Evolutionary conservation across 2,888 invertebrate species (phyloP).

Genomic region (Nineta flava): DNA sequence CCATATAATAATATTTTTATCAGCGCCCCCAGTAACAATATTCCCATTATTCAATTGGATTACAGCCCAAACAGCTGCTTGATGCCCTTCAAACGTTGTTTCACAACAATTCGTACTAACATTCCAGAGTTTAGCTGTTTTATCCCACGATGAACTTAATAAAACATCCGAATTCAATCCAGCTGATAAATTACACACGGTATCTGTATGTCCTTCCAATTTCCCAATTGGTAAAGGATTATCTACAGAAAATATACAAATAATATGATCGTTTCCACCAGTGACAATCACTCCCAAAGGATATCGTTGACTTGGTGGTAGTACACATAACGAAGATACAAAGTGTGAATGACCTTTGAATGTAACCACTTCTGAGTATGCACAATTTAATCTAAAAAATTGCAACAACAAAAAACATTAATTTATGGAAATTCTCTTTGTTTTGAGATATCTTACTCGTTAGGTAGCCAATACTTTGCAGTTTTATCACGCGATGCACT

Average conservation of each 20-base stretch:
- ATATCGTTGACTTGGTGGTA: conserved; percentile 50
- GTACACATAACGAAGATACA: conserved; percentile 63
- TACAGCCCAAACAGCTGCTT: conserved; percentile 76
- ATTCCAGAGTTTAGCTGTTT: conserved; percentile 71
- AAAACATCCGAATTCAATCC: conserved; percentile 37
- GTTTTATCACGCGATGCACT: conserved; percentile 83
- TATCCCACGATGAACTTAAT: conserved; percentile 87
- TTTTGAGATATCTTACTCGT: conserved; percentile 34
- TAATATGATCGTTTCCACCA: conserved; percentile 76
- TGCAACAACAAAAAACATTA: too few species aligned
- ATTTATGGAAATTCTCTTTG: neutral
- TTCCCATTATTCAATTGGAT: conserved; percentile 36
- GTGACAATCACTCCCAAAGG: conserved; percentile 71
- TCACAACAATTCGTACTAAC: conserved; percentile 34
- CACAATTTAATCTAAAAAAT: conserved; percentile 35
- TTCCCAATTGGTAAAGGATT: conserved; percentile 49
- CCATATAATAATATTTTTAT: conserved; percentile 81
- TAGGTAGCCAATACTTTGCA: conserved; percentile 71
- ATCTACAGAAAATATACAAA: conserved; percentile 61
- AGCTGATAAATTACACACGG: conserved; percentile 35
- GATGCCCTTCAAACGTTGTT: conserved; percentile 49
- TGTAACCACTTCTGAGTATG: conserved; percentile 47
- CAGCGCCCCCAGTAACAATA: conserved; percentile 81
- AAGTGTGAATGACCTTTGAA: conserved; percentile 73
- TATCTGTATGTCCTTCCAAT: conserved; percentile 63